Percentiles rank a stretch among this genome's conserved stretches.
Evolutionary conservation across 92 coral and sea anemone species (phyloP).

Genomic region (Epizoanthus illoricatus): DNA sequence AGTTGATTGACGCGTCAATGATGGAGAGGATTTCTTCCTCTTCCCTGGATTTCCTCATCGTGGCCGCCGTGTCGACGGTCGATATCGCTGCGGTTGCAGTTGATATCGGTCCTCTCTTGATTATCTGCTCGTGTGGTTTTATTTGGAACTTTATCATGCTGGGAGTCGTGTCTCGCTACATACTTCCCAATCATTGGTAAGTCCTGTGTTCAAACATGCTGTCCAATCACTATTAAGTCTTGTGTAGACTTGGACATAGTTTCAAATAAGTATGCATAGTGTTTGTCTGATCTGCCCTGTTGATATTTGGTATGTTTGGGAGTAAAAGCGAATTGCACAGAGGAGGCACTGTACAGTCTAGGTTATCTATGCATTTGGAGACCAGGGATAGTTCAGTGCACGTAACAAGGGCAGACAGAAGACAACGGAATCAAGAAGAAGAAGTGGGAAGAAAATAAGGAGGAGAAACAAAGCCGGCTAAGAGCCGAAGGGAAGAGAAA

Average conservation of each 20-base stretch:
- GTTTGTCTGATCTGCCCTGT: neutral
- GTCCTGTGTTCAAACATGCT: constrained; percentile 29
- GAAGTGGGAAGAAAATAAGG: no score
- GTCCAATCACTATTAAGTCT: constrained; percentile 72
- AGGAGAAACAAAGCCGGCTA: no score
- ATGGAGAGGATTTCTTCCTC: constrained; percentile 82
- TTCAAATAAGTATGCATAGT: neutral
- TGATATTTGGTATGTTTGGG: neutral
- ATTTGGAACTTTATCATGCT: constrained; percentile 79
- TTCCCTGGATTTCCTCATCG: constrained; percentile 78
- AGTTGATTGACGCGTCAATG: constrained; percentile 76
- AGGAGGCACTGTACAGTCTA: no score
- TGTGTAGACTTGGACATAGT: neutral
- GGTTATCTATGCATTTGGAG: no score
- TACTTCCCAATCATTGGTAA: constrained; percentile 80
- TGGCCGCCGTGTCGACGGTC: constrained; percentile 76
- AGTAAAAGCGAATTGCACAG: no score
- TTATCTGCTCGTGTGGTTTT: constrained; percentile 74
- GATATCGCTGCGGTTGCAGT: constrained; percentile 74
- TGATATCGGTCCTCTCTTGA: constrained; percentile 71
- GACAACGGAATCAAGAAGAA: neutral
- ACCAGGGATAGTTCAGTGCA: no score
- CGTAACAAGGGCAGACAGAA: no score
- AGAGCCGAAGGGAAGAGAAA: no score
- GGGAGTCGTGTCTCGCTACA: constrained; percentile 61